Evolutionary conservation across 2,888 invertebrate genomes (phyloP), one percentile per base, ranked within the genome.

Genomic region (Habroteleia sp.): DNA sequence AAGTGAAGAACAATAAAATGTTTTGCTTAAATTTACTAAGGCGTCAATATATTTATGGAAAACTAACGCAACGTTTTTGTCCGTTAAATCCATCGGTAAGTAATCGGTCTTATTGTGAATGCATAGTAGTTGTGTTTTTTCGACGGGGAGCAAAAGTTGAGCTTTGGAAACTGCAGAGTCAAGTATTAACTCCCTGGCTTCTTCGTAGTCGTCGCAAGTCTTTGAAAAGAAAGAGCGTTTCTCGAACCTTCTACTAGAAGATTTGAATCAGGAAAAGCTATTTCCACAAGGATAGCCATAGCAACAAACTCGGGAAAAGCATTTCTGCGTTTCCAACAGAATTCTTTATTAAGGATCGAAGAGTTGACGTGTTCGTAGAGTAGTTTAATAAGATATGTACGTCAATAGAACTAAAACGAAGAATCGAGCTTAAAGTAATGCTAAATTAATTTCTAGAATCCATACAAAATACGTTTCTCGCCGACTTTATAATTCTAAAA

Each of bases 301-400:
- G 56, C 50, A 48, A 50, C 52, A 60, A 76, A 69, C 66, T 71
- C 68, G 17, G 37, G 65, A 41, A 48, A 80, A 81, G 77, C 78
- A 77, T 81, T 82, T 80, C 69, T 77, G 76, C 74, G 72, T 80
- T 74, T 58, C 66, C 41, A 52, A 42, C 77, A 79, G 82, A 82
- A 80, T 83, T 83, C 79, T 78, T 82, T 82, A 83, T 80, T 76
- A 80, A 74, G 75, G 76, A 82, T 80, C 79, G 82, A 79, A 72
- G 79, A 79, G 79, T 78, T 78, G 76, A 65, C 63, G 79, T 75
- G 74, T 79, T 80, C 80, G 81, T 77, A 80, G 50, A 75, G 77
- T 79, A 79, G 75, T 77, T 79, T 79, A 79, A 81, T 77, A 78
- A 82, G 76, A 73, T 72, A 69, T 42, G 69, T 78, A 76, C 73